A percentile compares a stretch with the other conserved stretches of the same genome.
These are phyloP conservation scores for Sarcoramphus papa DNA, from an alignment of 2,797 vertebrate species.

Conservation along the genomic window DNA sequence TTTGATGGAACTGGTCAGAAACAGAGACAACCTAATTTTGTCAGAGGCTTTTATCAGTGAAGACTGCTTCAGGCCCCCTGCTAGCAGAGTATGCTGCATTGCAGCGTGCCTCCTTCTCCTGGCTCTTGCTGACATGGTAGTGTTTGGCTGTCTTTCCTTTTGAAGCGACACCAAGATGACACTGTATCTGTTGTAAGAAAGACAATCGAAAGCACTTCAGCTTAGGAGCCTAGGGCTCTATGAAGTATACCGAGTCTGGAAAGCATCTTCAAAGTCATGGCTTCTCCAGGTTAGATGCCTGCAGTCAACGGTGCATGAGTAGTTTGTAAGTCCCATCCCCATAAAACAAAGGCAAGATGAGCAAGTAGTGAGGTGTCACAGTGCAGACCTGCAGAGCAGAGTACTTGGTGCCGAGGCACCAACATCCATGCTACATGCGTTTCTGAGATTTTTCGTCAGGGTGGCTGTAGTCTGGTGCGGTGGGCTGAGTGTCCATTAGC, in stretches of 20 bases:
- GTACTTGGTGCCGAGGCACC: neutral
- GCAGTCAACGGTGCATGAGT: neutral
- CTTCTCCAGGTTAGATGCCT: neutral
- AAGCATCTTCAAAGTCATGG: neutral
- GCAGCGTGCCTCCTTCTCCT: neutral
- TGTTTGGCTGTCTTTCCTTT: neutral
- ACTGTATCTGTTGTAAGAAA: neutral
- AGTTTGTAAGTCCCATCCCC: neutral
- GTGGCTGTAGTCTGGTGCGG: neutral
- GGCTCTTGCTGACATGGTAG: neutral
- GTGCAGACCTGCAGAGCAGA: neutral
- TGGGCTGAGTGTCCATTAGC: neutral
- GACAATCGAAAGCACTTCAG: neutral
- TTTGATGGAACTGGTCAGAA: neutral
- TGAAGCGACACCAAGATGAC: neutral
- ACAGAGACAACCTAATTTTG: neutral
- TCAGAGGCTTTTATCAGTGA: neutral
- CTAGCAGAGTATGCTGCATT: neutral
- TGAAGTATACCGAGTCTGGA: neutral
- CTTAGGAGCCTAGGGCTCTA: neutral
- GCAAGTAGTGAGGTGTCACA: neutral
- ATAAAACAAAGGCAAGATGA: neutral
- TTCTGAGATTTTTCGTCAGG: neutral
- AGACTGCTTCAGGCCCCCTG: neutral
- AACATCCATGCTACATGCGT: neutral